These are phyloP conservation scores for Clarias laeviceps DNA, from an alignment of 2,797 vertebrate species.

Conservation along the genomic window DNA sequence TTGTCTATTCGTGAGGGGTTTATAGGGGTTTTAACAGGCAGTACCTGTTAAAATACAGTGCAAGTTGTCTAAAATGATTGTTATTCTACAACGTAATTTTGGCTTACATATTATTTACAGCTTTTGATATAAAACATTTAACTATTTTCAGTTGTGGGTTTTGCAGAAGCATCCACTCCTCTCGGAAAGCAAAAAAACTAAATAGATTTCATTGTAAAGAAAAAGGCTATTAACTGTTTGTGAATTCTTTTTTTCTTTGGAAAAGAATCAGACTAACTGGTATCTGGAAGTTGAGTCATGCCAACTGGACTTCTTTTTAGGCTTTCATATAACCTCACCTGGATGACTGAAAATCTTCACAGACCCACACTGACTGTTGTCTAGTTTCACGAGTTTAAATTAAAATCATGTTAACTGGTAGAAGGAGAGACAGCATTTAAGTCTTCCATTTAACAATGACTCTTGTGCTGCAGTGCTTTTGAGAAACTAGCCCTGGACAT, in stretches of 20 bases:
- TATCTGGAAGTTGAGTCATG: too few relatives aligned
- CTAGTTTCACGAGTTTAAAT: slow-evolving; percentile 2
- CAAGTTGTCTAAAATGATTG: slow-evolving; percentile 22
- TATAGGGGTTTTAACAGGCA: not conserved
- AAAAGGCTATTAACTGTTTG: not conserved
- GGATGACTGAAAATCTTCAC: too few relatives aligned
- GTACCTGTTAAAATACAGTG: slow-evolving; percentile 3
- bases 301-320: too few relatives aligned
- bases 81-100: slow-evolving; percentile 17
- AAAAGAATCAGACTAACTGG: slow-evolving; percentile 1
- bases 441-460: slow-evolving; percentile 9
- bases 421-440: not conserved
- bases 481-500: not conserved
- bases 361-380: not conserved
- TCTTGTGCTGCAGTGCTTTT: slow-evolving; percentile 1
- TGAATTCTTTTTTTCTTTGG: too few relatives aligned
- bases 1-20: not conserved
- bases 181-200: slow-evolving; percentile 12
- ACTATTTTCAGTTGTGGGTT: slow-evolving; percentile 42
- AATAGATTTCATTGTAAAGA: not conserved
- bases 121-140: slow-evolving; percentile 57
- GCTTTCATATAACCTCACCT: too few relatives aligned
- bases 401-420: slow-evolving; percentile 1
- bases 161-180: not conserved
- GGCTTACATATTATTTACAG: slow-evolving; percentile 36